Evolutionary conservation across 2,113 vertebrate genomes (phyloP), one percentile per base, ranked within the genome.

Genomic region (Elachura formosa): DNA sequence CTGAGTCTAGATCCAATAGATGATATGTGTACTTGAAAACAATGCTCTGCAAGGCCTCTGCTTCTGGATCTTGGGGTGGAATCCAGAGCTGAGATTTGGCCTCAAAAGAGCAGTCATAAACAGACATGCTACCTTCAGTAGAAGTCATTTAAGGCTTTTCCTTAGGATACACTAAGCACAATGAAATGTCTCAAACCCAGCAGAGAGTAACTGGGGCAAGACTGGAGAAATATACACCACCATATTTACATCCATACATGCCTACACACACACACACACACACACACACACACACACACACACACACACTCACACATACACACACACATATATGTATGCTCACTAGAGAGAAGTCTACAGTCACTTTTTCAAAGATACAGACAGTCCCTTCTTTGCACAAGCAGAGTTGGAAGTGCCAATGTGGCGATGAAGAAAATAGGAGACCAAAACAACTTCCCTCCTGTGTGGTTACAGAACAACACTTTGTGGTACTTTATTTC

Each of bases 291-390:
- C 0, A 41, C 8, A 13, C 13, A 24, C 12, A 45, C 5, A 29
- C 5, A 25, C 7, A 51, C 0, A 41, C 8, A 38, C n/a, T n/a
- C n/a, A n/a, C n/a, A 13, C 13, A 24, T 11, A 45, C 5, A 29
- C 5, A 25, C 7, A 51, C 0, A 41, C 8, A 38, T n/a, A n/a
- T n/a, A n/a, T n/a, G n/a, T n/a, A n/a, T n/a, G n/a, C n/a, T 49
- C 12, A 16, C 31, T 16, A 21, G 34, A 55, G 33, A 52, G 29
- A 67, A 90, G 52, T 28, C 21, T 84, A 48, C 43, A 38, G 34
- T 6, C 4, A 2, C 4, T 54, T 76, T 82, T 64, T 28, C 17
- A 52, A 52, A 31, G 51, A 52, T 52, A 29, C 17, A 52, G 43
- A 63, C 14, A 45, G 41, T 20, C 1, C 2, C 12, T 79, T 71